Evolutionary conservation across 2,113 vertebrate species (phyloP).

Genomic region (Paraplagusia blochii): DNA sequence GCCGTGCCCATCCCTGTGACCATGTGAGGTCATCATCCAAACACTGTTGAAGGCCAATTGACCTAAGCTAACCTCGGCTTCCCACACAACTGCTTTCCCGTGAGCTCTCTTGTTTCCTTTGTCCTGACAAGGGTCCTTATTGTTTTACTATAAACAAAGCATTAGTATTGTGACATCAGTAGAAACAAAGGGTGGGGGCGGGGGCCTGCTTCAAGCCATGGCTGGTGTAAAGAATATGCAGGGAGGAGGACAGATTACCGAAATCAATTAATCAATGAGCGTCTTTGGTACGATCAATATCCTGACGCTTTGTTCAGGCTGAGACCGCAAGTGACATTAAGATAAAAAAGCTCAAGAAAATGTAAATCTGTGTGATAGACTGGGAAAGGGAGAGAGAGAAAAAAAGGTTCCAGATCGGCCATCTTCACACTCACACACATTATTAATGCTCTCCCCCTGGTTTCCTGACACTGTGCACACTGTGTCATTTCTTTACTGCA

Average conservation of each 20-base stretch:
- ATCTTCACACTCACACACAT: constrained; percentile 29
- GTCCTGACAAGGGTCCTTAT: constrained; percentile 36
- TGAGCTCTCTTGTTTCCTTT: constrained; percentile 45
- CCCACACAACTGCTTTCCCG: constrained; percentile 45
- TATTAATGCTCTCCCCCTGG: constrained; percentile 53
- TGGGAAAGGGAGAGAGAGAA: constrained; percentile 1
- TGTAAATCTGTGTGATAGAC: not conserved
- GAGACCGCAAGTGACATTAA: not conserved
- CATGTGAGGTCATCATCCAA: constrained; percentile 16
- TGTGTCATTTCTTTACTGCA: constrained; percentile 58
- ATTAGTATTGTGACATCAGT: constrained; percentile 19
- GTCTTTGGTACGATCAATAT: constrained; percentile 40
- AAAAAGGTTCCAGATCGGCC: not conserved
- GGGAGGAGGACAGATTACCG: constrained; percentile 38
- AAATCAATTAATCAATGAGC: constrained; percentile 57
- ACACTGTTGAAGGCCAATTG: constrained; percentile 27
- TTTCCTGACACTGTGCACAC: constrained; percentile 46
- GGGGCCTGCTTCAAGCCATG: too few relatives aligned
- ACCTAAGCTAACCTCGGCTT: constrained; percentile 49
- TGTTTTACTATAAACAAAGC: constrained; percentile 58
- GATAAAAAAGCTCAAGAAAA: not conserved
- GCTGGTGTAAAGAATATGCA: constrained; percentile 9
- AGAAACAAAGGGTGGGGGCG: constrained; percentile 7
- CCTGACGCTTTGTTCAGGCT: constrained; percentile 10
- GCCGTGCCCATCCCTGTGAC: constrained; percentile 21